Evolutionary conservation across 1,140 invertebrate genomes (phyloP), one percentile per base, ranked within the genome.

Genomic region (Drosophila nigromelanica): DNA sequence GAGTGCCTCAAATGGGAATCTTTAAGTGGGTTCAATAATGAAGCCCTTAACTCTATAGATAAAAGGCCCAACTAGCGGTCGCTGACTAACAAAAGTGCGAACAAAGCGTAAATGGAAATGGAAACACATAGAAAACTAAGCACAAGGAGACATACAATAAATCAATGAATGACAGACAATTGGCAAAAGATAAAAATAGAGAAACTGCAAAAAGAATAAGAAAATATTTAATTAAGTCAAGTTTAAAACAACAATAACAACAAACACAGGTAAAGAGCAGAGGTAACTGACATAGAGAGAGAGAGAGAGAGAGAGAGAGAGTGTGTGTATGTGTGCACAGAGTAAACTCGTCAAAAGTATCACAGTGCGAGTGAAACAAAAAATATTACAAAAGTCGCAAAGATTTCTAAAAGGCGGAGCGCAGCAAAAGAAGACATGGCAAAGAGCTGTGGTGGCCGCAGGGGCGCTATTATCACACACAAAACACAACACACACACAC

Each of bases 221-320:
- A 60, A 74, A 80, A 63, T 89, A 87, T 79, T 66, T 72, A 87
- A 87, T 87, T 89, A 87, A 87, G 83, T 89, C 83, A 89, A 87
- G 83, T 87, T 89, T 89, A 83, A 83, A 76, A 64, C 66, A 81
- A 68, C 77, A 78, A 58, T 45, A 50, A 47, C 14, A 60, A 30
- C 43, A 47, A 37, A 8, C 37, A 60, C 14, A 40, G 7, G 24
- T 2, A 35, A 37, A 50, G 24, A 61, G 58, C 60, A 21, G 12
- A 50, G 18, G 39, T 45, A 56, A 21, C 30, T 15, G 15, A 24
- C n/a, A 39, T 27, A 27, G 30, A 48, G 55, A 15, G 30, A 18
- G 69, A 47, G 52, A 50, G 37, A 18, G 48, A 27, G 45, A 35
- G 24, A 21, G 35, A 18, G 37, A 7, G 24, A 11, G 40, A 24